A percentile compares a stretch with the other conserved stretches of the same genome.
phyloP scores from a whole-genome alignment of 2,888 invertebrate genomes.

The Pyrrhosoma nymphula region DNA sequence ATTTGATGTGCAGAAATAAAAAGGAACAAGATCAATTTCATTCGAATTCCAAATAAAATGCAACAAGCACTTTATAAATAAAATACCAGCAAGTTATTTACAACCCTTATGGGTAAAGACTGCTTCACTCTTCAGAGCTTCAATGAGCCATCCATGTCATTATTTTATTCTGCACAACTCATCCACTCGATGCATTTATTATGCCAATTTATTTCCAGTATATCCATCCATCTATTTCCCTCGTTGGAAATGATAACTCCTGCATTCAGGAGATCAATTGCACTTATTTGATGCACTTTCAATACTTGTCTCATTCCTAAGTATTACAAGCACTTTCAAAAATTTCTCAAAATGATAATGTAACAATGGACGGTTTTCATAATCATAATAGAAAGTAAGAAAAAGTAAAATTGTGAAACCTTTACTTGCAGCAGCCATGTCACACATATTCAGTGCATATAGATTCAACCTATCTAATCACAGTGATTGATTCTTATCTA shows the following conservation, averaged over 20 bases:
- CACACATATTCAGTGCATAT: neutral
- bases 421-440: neutral
- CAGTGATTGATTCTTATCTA: neutral
- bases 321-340: neutral
- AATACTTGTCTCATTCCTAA: neutral
- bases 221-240: neutral
- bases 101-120: neutral
- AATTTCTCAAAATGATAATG: conserved; percentile 16
- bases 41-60: neutral
- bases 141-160: neutral
- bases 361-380: conserved; percentile 8
- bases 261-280: neutral
- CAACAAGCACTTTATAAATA: conserved; percentile 22
- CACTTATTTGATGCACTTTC: neutral
- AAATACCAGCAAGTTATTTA: conserved; percentile 40
- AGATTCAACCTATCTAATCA: neutral
- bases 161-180: neutral
- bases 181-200: neutral
- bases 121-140: neutral
- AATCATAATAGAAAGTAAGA: neutral
- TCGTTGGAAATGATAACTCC: neutral
- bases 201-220: neutral
- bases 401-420: conserved; percentile 4
- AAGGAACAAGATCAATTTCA: neutral
- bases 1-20: neutral